Conservation (phyloP, 1,140 invertebrate genomes). For the Acyrthosiphon pisum region DNA sequence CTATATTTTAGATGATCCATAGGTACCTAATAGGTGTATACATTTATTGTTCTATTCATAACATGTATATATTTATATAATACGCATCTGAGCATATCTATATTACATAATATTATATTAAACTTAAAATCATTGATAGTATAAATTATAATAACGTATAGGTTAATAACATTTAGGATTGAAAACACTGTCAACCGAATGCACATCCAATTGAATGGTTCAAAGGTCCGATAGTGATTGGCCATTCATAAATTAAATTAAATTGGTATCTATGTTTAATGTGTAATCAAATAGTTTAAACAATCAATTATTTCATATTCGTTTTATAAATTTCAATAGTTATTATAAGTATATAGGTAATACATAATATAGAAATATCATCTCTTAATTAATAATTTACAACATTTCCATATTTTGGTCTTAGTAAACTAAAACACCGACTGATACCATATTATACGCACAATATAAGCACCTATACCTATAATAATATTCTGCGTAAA, state of each 20-base stretch:
- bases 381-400: neutral
- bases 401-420: neutral
- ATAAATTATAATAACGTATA: neutral
- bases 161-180: neutral
- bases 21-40: too few species aligned
- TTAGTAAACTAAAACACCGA: neutral
- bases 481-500: neutral
- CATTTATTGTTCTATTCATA: too few species aligned
- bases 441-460: neutral
- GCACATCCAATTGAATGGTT: neutral
- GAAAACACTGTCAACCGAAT: neutral
- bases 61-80: neutral
- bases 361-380: neutral
- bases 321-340: neutral
- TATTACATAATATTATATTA: neutral
- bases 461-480: neutral
- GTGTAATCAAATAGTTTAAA: neutral
- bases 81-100: neutral
- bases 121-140: neutral
- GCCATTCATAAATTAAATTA: slow-evolving; percentile 2
- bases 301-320: neutral
- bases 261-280: neutral
- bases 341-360: neutral
- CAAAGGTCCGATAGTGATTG: neutral
- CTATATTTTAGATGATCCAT: neutral